phyloP scores from a whole-genome alignment of 2,113 vertebrate genomes.

The Vidua chalybeata region DNA sequence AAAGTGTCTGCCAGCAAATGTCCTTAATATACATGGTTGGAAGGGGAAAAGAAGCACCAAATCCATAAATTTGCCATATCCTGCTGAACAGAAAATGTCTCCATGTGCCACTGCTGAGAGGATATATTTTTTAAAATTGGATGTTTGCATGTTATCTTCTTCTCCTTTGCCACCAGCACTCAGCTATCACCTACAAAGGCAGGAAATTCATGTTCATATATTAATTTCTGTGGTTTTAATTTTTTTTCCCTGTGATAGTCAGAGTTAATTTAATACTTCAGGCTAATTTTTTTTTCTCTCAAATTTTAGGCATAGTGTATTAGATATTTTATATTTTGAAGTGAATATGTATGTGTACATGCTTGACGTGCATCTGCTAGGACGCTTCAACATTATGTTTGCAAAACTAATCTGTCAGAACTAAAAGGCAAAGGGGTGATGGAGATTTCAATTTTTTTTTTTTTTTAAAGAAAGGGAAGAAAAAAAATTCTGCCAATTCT shows the following conservation, averaged over 20 bases:
- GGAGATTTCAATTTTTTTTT: background rate
- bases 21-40: background rate
- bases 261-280: background rate
- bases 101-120: background rate
- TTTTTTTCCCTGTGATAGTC: background rate
- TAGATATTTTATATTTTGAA: background rate
- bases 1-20: constrained; percentile 32
- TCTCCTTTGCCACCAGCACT: background rate
- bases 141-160: background rate
- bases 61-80: background rate
- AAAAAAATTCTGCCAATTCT: background rate
- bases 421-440: background rate
- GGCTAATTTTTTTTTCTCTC: background rate
- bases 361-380: background rate
- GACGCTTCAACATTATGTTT: background rate
- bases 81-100: background rate
- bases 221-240: background rate
- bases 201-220: background rate
- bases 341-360: background rate
- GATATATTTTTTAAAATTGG: background rate
- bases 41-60: background rate
- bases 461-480: too few species aligned
- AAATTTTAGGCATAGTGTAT: background rate
- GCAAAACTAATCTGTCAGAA: background rate
- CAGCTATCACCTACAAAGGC: background rate